Base-by-base conservation (phyloP, 2,113 vertebrate species). In the Datnioides undecimradiatus region DNA sequence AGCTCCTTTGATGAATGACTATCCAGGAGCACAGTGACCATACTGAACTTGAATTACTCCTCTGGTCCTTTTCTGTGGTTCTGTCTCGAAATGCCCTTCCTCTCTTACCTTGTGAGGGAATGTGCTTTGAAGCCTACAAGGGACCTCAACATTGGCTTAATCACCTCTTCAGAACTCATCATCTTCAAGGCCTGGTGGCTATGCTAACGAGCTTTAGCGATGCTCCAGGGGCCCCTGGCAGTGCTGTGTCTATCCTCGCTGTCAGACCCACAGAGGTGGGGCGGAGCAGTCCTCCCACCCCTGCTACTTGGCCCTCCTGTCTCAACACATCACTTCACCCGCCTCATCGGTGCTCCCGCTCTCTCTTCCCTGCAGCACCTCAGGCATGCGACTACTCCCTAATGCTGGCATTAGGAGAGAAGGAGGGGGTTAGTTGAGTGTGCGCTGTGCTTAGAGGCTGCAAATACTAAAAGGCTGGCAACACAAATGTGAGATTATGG, bases 91-190 rank as follows among this genome's bases (percentile, higher is more conserved):
- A 75, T 59, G 74, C 66, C 71, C 62, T 79, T 74, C 76, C 59
- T 87, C 62, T 80, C 71, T 52, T 63, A 76, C 75, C 86, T 85
- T 75, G 25, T 67, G 57, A 84, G 75, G 8, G 49, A 75, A 88
- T 76, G 49, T 72, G 71, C 88, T 87, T 73, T 82, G 67, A 87
- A 85, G 84, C 84, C 78, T 86, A 65, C 54, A 49, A 86, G 68
- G 74, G 75, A 86, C 76, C 81, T 86, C 45, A 36, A 62, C 86
- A 72, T 85, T 73, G 83, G 65, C 87, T 91, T 91, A 91, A 94
- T 91, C 90, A 91, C 84, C 86, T 90, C 85, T 89, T 93, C 88
- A 91, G 79, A 86, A 88, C 55, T 86, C 91, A 89, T 92, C 88
- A 91, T 91, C 84, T 76, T 94, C 90, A 89, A 90, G 85, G 84